phyloP scores from a whole-genome alignment of 1,140 invertebrate species.

The Helicorthomorpha holstii region DNA sequence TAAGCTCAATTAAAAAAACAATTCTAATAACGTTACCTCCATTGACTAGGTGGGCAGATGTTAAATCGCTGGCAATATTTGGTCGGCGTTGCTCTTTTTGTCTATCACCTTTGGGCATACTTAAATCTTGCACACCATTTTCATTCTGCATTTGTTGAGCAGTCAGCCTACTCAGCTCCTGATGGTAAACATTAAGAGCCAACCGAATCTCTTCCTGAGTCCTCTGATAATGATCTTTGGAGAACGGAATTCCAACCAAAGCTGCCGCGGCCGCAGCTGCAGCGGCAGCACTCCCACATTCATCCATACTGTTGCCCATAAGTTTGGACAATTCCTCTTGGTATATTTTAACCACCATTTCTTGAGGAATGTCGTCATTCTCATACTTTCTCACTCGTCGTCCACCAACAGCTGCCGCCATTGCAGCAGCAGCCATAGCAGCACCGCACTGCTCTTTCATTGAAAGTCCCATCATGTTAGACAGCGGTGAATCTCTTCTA shows the following conservation, averaged over 20 bases:
- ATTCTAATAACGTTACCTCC: neutral
- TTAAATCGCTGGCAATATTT: neutral
- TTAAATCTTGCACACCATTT: conserved; percentile 59
- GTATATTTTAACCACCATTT: conserved; percentile 91
- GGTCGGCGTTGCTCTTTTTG: neutral
- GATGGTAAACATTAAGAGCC: conserved; percentile 76
- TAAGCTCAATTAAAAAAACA: neutral
- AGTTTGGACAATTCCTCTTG: conserved; percentile 89
- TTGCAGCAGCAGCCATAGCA: conserved; percentile 1
- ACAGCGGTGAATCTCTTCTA: neutral
- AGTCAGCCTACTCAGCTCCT: conserved; percentile 68
- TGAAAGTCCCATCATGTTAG: neutral
- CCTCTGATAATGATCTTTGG: conserved; percentile 23
- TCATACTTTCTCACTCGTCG: conserved; percentile 63
- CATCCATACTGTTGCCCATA: conserved; percentile 57
- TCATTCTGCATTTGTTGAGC: conserved; percentile 34
- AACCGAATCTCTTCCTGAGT: conserved; percentile 71
- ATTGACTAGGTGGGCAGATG: neutral
- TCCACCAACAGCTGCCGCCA: conserved; percentile 13
- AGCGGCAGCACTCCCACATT: conserved; percentile 24
- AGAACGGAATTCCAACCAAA: conserved; percentile 29
- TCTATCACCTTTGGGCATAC: conserved; percentile 36
- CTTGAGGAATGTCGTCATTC: conserved; percentile 89
- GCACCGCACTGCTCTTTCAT: conserved; percentile 2
- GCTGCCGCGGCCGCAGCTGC: conserved; percentile 27